Percentiles rank a stretch among this genome's conserved stretches.
Evolutionary conservation across 2,888 invertebrate genomes (phyloP).

Genomic region (Cabera pusaria): DNA sequence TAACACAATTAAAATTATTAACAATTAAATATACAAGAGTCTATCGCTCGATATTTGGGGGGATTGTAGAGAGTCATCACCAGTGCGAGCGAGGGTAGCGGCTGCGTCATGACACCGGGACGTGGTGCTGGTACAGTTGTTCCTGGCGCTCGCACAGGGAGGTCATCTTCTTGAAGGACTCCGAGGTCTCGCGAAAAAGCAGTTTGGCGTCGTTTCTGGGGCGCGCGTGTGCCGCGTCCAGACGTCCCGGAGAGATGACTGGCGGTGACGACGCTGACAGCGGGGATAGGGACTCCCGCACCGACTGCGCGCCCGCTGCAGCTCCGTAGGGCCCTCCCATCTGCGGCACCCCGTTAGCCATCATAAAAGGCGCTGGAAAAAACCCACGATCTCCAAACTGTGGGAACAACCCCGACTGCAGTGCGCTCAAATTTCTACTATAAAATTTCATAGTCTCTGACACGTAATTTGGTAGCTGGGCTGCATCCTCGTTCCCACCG

Average conservation of each 20-base stretch:
- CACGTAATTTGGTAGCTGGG: conserved; percentile 72
- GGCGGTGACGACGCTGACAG: conserved; percentile 76
- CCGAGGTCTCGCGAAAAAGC: conserved; percentile 81
- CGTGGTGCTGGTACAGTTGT: conserved; percentile 80
- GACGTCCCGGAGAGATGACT: conserved; percentile 71
- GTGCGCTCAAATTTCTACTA: conserved; percentile 68
- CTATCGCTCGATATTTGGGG: conserved; percentile 51
- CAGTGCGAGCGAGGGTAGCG: conserved; percentile 65
- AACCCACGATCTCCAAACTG: conserved; percentile 70
- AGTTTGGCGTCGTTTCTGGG: conserved; percentile 72
- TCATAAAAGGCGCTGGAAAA: conserved; percentile 71
- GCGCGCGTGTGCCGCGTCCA: conserved; percentile 72
- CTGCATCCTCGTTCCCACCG: conserved; percentile 66
- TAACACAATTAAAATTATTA: conserved; percentile 81
- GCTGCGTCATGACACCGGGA: conserved; percentile 80
- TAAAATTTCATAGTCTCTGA: conserved; percentile 80
- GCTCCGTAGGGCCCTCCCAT: conserved; percentile 68
- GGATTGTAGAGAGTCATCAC: conserved; percentile 69
- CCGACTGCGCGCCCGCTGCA: conserved; percentile 66
- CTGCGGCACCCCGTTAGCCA: conserved; percentile 65
- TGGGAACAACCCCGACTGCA: conserved; percentile 72
- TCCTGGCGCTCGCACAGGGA: conserved; percentile 80
- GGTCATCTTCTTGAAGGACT: conserved; percentile 80
- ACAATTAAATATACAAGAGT: conserved; percentile 78
- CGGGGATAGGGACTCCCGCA: conserved; percentile 73